phyloP scores from a whole-genome alignment of 2,888 invertebrate species.

The Liodrosophila aerea region DNA sequence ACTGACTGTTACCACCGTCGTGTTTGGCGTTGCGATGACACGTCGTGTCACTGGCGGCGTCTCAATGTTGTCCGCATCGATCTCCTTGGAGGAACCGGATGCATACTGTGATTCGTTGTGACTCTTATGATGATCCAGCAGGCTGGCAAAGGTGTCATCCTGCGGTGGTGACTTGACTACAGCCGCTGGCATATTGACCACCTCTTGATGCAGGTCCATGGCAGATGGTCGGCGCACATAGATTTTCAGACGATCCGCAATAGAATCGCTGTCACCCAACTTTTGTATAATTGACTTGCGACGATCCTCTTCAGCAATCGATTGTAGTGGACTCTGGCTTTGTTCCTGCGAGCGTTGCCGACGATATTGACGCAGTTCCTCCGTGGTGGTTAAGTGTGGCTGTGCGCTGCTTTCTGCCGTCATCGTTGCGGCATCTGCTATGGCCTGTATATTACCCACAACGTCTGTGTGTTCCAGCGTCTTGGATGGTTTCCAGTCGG shows the following conservation, averaged over 20 bases:
- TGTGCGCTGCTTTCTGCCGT: constrained; percentile 84
- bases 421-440: constrained; percentile 86
- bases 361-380: constrained; percentile 84
- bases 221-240: constrained; percentile 84
- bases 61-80: constrained; percentile 95
- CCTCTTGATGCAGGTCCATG: constrained; percentile 42
- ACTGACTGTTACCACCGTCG: constrained; percentile 75
- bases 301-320: constrained; percentile 86
- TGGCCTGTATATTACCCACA: constrained; percentile 92
- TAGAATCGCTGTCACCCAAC: constrained; percentile 83
- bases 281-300: constrained; percentile 85
- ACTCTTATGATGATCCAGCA: constrained; percentile 72
- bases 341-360: constrained; percentile 84
- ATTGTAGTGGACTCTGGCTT: constrained; percentile 83
- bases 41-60: constrained; percentile 92
- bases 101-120: constrained; percentile 66
- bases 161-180: constrained; percentile 35
- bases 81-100: constrained; percentile 86
- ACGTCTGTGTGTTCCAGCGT: constrained; percentile 92
- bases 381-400: constrained; percentile 81
- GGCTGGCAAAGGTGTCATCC: constrained; percentile 69
- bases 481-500: constrained; percentile 91
- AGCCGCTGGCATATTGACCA: not conserved
- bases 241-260: constrained; percentile 84
- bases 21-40: constrained; percentile 67